Base-by-base conservation (phyloP, 2,888 invertebrate species). In the Selenia dentaria region DNA sequence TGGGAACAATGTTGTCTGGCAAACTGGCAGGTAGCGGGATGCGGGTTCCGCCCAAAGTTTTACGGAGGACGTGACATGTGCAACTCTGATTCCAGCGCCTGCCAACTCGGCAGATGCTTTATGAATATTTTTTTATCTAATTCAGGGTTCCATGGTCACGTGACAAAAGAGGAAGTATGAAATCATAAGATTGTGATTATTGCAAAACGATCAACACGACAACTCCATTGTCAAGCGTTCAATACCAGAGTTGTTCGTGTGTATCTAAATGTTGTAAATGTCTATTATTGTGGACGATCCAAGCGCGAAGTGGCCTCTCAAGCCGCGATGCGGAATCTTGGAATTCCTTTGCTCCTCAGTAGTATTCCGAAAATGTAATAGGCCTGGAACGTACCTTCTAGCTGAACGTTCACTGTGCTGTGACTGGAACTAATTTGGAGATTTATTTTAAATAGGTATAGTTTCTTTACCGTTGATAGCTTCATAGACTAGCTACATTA, bases 21-120 rank as follows among this genome's bases (percentile, higher is more conserved):
- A 88, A 88, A 87, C 32, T 56, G 57, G 78, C 88, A 88, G 88
- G 87, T 88, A 88, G 84, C 66, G 75, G 71, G 77, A 81, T 82
- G 82, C 81, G 83, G 87, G 84, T 61, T 44, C 34, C 25, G 27
- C 45, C 51, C 49, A 60, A 66, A 62, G 55, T 16, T 3, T 4
- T 16, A 60, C 51, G 14, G 52, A 51, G 60, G 65, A 57, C 54
- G 54, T 64, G 70, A 74, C 83, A 83, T 84, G 72, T 79, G 83
- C 72, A 39, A 64, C 59, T 68, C 52, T 63, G 77, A 77, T 79
- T 79, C 69, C 50, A 49, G 52, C 27, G n/a, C 35, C 46, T 14
- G 11, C 14, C 14, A 28, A 32, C 16, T 13, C 14, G 10, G 8
- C 26, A 31, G 10, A 11, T 22, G 12, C 8, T 16, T 2, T 16